Conservation (phyloP, 2,113 vertebrate genomes). For the Brachypodius melanocephalos region DNA sequence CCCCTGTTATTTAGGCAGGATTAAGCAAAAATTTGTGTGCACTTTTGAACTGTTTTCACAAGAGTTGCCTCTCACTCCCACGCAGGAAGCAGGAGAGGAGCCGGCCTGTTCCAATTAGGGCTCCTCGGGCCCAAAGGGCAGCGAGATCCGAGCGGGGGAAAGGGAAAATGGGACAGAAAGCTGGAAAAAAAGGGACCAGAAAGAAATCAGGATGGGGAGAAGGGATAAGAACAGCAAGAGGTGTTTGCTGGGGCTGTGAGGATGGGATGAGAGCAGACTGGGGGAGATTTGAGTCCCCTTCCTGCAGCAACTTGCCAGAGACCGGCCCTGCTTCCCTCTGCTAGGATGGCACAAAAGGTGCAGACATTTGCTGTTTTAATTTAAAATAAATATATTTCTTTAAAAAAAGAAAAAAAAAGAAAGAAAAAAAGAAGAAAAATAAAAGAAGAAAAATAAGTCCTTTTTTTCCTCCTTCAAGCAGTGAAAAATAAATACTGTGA, state of each 20-base stretch:
- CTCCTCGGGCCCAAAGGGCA: background rate
- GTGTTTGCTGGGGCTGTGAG: background rate
- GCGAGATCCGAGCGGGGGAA: background rate
- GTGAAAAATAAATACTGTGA: slow-evolving; percentile 68
- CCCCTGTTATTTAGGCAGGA: slow-evolving; percentile 77
- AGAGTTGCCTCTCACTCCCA: slow-evolving; percentile 77
- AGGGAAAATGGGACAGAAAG: background rate
- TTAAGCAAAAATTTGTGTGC: slow-evolving; percentile 78
- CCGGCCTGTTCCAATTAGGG: slow-evolving; percentile 67
- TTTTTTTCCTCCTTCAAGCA: slow-evolving; percentile 20
- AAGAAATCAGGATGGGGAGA: background rate
- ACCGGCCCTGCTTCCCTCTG: background rate
- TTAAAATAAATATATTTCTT: slow-evolving; percentile 66
- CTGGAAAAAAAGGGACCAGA: background rate
- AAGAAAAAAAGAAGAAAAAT: too few relatives aligned
- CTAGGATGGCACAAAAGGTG: background rate
- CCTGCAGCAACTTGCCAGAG: slow-evolving; percentile 2
- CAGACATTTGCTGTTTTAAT: slow-evolving; percentile 50
- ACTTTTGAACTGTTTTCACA: slow-evolving; percentile 84
- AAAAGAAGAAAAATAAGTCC: background rate
- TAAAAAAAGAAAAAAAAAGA: background rate
- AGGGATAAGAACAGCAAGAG: background rate
- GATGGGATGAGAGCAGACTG: background rate
- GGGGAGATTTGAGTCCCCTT: background rate
- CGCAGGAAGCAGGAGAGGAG: slow-evolving; percentile 75